A percentile compares a stretch with the other conserved stretches of the same genome.
Conservation (phyloP, 2,797 vertebrate genomes). For the Fundulus diaphanus region DNA sequence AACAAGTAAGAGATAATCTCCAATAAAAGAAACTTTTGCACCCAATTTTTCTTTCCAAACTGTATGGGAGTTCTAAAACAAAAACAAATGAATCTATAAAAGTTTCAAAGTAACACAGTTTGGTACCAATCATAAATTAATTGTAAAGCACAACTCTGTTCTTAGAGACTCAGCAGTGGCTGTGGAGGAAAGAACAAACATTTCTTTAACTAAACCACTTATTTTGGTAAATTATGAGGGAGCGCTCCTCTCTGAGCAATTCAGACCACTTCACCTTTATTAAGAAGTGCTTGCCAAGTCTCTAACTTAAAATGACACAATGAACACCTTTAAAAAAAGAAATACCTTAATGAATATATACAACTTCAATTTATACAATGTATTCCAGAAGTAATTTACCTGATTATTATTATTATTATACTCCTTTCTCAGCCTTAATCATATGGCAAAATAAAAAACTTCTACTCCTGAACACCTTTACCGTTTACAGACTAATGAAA, state of each 20-base stretch:
- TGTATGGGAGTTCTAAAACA: neutral
- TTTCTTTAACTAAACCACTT: slow-evolving; percentile 46
- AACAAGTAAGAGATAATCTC: neutral
- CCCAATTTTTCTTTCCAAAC: neutral
- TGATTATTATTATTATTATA: neutral
- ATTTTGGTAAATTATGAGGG: slow-evolving; percentile 33
- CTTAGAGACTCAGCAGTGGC: neutral
- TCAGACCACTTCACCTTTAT: slow-evolving; percentile 41
- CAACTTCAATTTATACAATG: slow-evolving; percentile 14
- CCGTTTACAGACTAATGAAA: neutral
- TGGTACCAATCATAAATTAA: neutral
- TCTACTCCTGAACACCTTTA: neutral
- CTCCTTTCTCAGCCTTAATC: neutral
- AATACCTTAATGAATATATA: slow-evolving; percentile 24
- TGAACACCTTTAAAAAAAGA: slow-evolving; percentile 10
- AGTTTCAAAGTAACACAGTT: neutral
- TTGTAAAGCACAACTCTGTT: neutral
- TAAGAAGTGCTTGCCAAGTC: slow-evolving; percentile 25
- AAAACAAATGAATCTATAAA: neutral
- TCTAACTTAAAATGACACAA: neutral
- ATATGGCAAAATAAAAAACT: neutral
- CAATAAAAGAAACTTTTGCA: neutral
- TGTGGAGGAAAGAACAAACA: slow-evolving; percentile 21
- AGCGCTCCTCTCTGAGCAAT: slow-evolving; percentile 28
- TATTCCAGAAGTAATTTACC: neutral